Evolutionary conservation across 2,797 vertebrate species (phyloP), one percentile per base, ranked within the genome.

Genomic region (Atherinosoma microstoma): DNA sequence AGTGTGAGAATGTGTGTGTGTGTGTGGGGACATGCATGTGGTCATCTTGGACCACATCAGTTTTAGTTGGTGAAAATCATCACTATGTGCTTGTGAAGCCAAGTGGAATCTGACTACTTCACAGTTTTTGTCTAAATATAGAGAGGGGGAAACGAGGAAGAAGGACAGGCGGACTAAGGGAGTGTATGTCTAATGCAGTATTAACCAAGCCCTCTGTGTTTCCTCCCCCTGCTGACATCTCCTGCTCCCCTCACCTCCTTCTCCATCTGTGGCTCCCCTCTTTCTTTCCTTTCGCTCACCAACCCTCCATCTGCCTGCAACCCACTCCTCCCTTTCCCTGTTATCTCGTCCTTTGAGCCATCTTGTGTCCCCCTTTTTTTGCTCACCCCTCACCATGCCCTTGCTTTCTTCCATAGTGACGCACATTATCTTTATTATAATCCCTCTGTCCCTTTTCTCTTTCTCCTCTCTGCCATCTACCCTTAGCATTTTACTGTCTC

Each of bases 91-190:
- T 64, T 73, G 86, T 89, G 90, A 93, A 91, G 92, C 87, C 87
- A 75, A 89, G 85, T 78, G 83, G 91, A 94, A 93, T 93, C 75
- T 93, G 91, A 92, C 92, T 91, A 82, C 91, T 93, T 93, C 90
- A 93, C 88, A 90, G 90, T 91, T 93, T 93, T 88, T 83, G 78
- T 93, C 91, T 94, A 94, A 94, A 93, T 93, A 93, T 91, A 94
- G 92, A 87, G 85, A 70, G 79, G 78, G 78, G 70, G 73, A 51
- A 69, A 73, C 20, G 38, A 70, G 78, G 80, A 78, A 78, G 82
- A 80, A 81, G 84, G 84, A 90, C 78, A 84, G 86, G 80, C 77
- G 80, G 82, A 84, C 82, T 58, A 56, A 85, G 83, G 76, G 80
- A 80, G 76, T 70, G 78, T 75, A 79, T 79, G 81, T 89, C 84